Percentiles rank a stretch among this genome's conserved stretches.
These are phyloP conservation scores for Nesoenas mayeri DNA, from an alignment of 2,113 vertebrate genomes.

Conservation along the genomic window DNA sequence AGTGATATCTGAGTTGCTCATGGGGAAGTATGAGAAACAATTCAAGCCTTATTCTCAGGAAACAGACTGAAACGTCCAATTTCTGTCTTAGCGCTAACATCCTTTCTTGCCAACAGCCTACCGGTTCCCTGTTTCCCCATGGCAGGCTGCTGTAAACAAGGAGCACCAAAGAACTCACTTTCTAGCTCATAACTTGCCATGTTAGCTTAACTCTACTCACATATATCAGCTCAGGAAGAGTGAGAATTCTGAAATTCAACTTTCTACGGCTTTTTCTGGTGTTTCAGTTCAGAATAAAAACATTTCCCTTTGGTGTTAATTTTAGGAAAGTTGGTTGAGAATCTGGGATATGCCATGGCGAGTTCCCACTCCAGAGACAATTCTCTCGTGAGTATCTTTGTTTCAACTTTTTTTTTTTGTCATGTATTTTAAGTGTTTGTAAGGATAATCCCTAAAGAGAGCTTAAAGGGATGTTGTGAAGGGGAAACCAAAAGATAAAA, in stretches of 20 bases:
- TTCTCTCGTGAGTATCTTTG: not conserved
- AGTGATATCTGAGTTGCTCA: not conserved
- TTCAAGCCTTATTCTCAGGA: not conserved
- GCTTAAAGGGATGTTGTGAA: not conserved
- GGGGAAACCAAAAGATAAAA: not conserved
- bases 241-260: not conserved
- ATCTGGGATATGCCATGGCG: not conserved
- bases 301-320: not conserved
- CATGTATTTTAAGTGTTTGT: not conserved
- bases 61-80: not conserved
- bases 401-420: not conserved
- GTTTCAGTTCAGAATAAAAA: not conserved
- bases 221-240: not conserved
- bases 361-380: not conserved
- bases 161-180: not conserved
- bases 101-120: not conserved
- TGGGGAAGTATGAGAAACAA: not conserved
- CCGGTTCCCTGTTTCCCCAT: rapidly evolving
- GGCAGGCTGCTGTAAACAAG: not conserved
- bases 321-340: not conserved
- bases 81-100: not conserved
- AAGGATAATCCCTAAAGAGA: not conserved
- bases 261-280: not conserved
- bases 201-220: not conserved
- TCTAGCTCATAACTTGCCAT: not conserved